A percentile compares a stretch with the other conserved stretches of the same genome.
phyloP scores from a whole-genome alignment of 2,113 vertebrate genomes.

The Benitochromis conjunctus region DNA sequence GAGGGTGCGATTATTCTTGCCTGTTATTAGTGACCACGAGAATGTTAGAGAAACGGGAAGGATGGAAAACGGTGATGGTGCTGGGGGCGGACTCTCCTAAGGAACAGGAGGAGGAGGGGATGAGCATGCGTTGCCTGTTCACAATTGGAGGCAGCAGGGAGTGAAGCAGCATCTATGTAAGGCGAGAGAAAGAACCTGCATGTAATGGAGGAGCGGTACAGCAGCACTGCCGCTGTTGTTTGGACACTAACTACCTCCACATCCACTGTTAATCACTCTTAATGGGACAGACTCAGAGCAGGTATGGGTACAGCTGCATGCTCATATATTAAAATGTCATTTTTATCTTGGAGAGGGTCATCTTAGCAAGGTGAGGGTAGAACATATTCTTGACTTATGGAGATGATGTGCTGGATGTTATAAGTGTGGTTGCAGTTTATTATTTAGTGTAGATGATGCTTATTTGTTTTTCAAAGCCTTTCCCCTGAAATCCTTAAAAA shows the following conservation, averaged over 20 bases:
- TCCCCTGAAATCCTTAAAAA: not conserved
- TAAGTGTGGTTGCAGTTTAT: not conserved
- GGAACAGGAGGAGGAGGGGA: constrained; percentile 18
- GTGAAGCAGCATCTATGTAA: constrained; percentile 44
- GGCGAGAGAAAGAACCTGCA: constrained; percentile 36
- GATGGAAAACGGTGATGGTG: not conserved
- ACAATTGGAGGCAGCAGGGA: constrained; percentile 45
- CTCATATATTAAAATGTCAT: not conserved
- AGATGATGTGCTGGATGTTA: not conserved
- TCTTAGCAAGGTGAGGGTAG: not conserved
- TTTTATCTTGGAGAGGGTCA: not conserved
- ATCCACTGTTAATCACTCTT: not conserved
- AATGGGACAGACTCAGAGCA: constrained; percentile 30
- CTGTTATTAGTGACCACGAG: constrained; percentile 24
- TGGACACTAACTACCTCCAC: not conserved
- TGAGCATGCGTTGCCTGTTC: constrained; percentile 25
- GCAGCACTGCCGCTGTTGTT: constrained; percentile 13
- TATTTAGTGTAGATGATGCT: not conserved
- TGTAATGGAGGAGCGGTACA: constrained; percentile 53
- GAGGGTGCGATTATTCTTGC: not conserved
- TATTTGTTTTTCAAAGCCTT: not conserved
- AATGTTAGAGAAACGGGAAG: not conserved
- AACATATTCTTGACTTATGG: not conserved
- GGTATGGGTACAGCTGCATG: constrained; percentile 1
- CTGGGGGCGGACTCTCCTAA: constrained; percentile 17